Evolutionary conservation across 2,888 invertebrate species (phyloP).

Genomic region (Clivina fossor): DNA sequence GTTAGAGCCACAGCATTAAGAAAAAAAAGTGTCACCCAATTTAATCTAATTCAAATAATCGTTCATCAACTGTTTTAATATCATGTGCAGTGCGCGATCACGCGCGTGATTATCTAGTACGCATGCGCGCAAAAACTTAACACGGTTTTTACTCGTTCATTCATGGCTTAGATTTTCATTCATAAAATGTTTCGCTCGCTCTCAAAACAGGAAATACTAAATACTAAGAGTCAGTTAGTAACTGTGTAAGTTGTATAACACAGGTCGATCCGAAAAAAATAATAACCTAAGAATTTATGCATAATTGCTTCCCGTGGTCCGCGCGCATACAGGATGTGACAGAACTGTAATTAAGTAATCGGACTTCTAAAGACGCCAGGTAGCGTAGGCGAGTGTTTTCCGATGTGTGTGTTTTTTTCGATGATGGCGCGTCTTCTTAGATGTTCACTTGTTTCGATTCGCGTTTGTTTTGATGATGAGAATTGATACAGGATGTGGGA

Average conservation of each 20-base stretch:
- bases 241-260: background rate
- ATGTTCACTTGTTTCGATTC: background rate
- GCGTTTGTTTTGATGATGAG: background rate
- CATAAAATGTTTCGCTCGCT: background rate
- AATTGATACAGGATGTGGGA: background rate
- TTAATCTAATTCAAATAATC: too few relatives aligned
- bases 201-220: background rate
- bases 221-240: background rate
- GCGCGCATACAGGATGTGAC: background rate
- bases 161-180: background rate
- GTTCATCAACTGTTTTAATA: too few relatives aligned
- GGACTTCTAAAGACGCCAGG: background rate
- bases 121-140: background rate
- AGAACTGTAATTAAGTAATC: conserved; percentile 3
- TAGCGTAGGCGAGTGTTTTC: conserved; percentile 2
- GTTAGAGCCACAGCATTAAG: too few relatives aligned
- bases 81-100: too few relatives aligned
- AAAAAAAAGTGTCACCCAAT: too few relatives aligned
- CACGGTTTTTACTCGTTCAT: conserved; percentile 5
- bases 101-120: background rate
- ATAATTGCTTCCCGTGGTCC: conserved; percentile 7
- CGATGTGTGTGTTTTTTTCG: too few relatives aligned
- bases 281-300: background rate
- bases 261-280: too few relatives aligned
- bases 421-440: background rate